A percentile compares a stretch with the other conserved stretches of the same genome.
phyloP scores from a whole-genome alignment of 2,113 vertebrate genomes.

The Lagopus leucura region DNA sequence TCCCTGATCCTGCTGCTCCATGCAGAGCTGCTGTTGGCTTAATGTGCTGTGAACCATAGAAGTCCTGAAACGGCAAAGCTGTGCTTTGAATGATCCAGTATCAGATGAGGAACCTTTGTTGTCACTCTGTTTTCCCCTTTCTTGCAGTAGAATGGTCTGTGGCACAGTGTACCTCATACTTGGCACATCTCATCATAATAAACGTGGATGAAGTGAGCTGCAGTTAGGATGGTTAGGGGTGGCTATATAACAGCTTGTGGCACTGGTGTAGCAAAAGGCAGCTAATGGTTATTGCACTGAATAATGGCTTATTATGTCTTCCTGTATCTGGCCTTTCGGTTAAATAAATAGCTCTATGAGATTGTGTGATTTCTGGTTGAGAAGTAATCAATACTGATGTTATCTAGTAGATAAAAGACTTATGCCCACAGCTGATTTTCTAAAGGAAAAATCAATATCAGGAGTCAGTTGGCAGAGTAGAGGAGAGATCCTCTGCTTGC shows the following conservation, averaged over 20 bases:
- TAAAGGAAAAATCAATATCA: slow-evolving; percentile 43
- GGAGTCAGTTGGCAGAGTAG: slow-evolving; percentile 21
- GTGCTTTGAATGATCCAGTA: neutral
- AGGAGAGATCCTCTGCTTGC: neutral
- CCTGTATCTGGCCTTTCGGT: slow-evolving; percentile 6
- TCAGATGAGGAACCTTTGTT: neutral
- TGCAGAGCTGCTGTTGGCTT: neutral
- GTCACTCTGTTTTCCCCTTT: neutral
- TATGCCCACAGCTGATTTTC: slow-evolving; percentile 39
- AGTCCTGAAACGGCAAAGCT: neutral
- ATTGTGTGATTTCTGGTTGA: slow-evolving; percentile 31
- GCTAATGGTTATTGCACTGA: neutral
- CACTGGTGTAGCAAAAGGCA: neutral
- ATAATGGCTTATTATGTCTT: slow-evolving; percentile 22
- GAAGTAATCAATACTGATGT: slow-evolving; percentile 50
- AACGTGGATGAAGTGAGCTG: neutral
- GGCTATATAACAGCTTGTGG: neutral
- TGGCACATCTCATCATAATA: neutral
- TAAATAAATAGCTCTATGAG: slow-evolving; percentile 33
- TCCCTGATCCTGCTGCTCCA: neutral
- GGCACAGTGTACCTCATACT: neutral
- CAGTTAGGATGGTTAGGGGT: neutral
- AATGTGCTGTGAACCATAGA: accelerated
- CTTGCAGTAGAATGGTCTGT: neutral
- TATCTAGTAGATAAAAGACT: slow-evolving; percentile 21